A percentile compares a stretch with the other conserved stretches of the same genome.
phyloP scores from a whole-genome alignment of 1,140 invertebrate genomes.

The Aplysia californica region DNA sequence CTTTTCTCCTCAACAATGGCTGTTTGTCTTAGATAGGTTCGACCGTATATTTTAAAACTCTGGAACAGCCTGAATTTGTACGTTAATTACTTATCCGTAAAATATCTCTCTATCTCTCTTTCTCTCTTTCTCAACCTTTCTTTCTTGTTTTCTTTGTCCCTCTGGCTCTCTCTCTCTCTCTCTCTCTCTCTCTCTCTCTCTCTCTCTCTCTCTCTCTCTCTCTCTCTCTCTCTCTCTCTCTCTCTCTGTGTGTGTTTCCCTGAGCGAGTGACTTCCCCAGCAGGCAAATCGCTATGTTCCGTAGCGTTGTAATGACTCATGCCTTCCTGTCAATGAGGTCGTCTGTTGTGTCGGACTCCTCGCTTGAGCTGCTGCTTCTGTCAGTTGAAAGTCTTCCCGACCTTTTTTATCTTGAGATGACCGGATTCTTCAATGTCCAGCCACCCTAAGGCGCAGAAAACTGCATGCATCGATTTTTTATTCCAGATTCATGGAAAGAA shows the following conservation, averaged over 20 bases:
- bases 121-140: not conserved
- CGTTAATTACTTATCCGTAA: not conserved
- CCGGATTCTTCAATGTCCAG: not conserved
- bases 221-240: conserved; percentile 17
- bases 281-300: not conserved
- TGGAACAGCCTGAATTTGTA: not conserved
- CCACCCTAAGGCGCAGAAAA: not conserved
- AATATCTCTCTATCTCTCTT: not conserved
- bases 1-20: too few relatives aligned
- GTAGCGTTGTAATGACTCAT: not conserved
- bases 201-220: conserved; percentile 16
- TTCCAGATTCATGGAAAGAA: not conserved
- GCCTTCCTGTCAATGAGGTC: not conserved
- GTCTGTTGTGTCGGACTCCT: not conserved
- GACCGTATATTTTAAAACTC: too few relatives aligned
- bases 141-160: not conserved
- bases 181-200: conserved; percentile 10
- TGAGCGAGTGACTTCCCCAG: not conserved
- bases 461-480: not conserved
- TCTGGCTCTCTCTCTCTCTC: not conserved
- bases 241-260: conserved; percentile 17
- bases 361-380: not conserved
- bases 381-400: not conserved
- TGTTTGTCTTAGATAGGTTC: too few relatives aligned
- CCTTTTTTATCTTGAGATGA: not conserved